Conservation (phyloP, 2,888 invertebrate species). For the Chloroclysta siterata region DNA sequence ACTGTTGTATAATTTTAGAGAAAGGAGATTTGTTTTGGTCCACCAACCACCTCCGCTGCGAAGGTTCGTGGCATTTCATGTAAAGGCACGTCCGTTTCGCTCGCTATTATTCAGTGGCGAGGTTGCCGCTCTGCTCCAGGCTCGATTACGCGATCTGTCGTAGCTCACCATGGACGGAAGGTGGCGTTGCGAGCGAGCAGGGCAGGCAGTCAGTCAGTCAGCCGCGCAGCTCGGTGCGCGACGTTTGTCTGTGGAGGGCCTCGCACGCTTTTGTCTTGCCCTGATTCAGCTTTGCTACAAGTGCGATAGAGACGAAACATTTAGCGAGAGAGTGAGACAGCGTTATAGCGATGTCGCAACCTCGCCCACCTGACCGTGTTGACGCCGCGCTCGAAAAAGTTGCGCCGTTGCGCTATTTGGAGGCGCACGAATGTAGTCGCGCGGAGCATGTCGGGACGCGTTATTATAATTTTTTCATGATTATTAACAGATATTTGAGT, state of each 20-base stretch:
- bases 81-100: slow-evolving; percentile 73
- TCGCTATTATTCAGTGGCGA: slow-evolving; percentile 71
- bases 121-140: slow-evolving; percentile 72
- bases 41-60: slow-evolving; percentile 70
- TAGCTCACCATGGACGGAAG: slow-evolving; percentile 53
- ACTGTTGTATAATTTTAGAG: slow-evolving; percentile 83
- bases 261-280: slow-evolving; percentile 65
- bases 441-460: slow-evolving; percentile 73
- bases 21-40: slow-evolving; percentile 84
- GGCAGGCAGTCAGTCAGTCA: slow-evolving; percentile 73
- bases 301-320: slow-evolving; percentile 68
- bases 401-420: slow-evolving; percentile 85
- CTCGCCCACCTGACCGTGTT: slow-evolving; percentile 85
- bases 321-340: slow-evolving; percentile 59
- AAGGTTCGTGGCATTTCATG: slow-evolving; percentile 80
- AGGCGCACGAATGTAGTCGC: slow-evolving; percentile 81
- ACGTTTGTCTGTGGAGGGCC: slow-evolving; percentile 79
- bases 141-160: slow-evolving; percentile 65
- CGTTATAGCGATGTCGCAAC: slow-evolving; percentile 82
- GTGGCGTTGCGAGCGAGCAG: slow-evolving; percentile 52
- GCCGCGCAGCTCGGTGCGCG: slow-evolving; percentile 84
- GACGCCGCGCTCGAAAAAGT: slow-evolving; percentile 84
- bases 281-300: slow-evolving; percentile 48
- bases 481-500: slow-evolving; percentile 63
- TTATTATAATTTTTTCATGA: slow-evolving; percentile 73